phyloP scores from a whole-genome alignment of 2,888 invertebrate genomes.

The Dolomedes plantarius region DNA sequence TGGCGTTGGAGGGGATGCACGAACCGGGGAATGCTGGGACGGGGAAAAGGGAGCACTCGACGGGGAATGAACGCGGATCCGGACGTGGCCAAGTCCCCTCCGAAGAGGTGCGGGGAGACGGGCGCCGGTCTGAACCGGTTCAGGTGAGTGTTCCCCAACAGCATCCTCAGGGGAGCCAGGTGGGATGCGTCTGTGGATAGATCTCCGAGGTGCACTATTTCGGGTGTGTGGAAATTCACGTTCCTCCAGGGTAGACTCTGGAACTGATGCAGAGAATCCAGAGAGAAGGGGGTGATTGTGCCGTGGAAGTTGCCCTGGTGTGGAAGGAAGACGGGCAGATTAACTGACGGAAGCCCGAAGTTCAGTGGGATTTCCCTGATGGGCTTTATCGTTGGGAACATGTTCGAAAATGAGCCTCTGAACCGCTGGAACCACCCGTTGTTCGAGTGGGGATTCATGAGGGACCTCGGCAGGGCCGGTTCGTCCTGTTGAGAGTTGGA shows the following conservation, averaged over 20 bases:
- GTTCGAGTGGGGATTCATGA: background rate
- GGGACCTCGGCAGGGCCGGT: background rate
- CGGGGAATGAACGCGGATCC: constrained; percentile 8
- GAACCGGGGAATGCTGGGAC: constrained; percentile 17
- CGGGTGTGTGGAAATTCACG: background rate
- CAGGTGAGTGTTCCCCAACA: background rate
- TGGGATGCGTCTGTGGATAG: background rate
- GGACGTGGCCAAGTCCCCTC: constrained; percentile 21
- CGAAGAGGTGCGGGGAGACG: background rate
- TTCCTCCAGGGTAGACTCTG: background rate
- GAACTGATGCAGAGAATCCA: background rate
- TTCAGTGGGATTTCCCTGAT: background rate
- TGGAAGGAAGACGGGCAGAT: constrained; percentile 12
- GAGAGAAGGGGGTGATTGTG: background rate
- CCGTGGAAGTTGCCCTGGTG: background rate
- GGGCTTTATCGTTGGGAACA: constrained; percentile 35
- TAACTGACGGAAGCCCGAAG: constrained; percentile 12
- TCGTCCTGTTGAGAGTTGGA: background rate
- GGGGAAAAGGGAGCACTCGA: background rate
- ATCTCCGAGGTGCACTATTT: background rate
- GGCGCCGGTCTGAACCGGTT: background rate
- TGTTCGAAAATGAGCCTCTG: constrained; percentile 38
- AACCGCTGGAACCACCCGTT: constrained; percentile 43
- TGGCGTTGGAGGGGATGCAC: constrained; percentile 17
- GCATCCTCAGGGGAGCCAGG: background rate